Evolutionary conservation across 2,797 vertebrate genomes (phyloP).

Genomic region (Malurus splendens): DNA sequence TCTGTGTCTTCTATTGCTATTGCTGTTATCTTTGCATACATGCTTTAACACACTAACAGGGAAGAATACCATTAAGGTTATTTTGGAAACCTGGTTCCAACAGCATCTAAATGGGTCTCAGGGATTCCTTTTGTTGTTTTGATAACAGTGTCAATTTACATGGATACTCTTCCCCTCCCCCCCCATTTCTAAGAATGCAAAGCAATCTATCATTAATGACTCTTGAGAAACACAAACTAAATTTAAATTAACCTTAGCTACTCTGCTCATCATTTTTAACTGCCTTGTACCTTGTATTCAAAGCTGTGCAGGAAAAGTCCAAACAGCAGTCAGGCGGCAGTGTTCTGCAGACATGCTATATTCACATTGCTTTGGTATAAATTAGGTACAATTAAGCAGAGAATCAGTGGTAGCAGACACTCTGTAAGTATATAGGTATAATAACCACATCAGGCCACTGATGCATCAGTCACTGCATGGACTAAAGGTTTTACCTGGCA

Average conservation of each 20-base stretch:
- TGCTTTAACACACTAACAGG: not conserved
- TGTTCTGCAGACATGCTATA: not conserved
- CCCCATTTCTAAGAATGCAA: not conserved
- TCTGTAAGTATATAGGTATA: not conserved
- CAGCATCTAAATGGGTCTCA: not conserved
- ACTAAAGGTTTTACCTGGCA: not conserved
- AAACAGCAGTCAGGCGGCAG: not conserved
- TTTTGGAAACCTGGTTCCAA: slow-evolving; percentile 4
- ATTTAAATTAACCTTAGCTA: slow-evolving; percentile 1
- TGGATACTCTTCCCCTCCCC: not conserved
- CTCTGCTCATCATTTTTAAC: not conserved
- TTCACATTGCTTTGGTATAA: not conserved
- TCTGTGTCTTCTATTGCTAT: not conserved
- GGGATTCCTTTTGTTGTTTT: slow-evolving; percentile 33
- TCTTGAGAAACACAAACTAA: slow-evolving; percentile 4
- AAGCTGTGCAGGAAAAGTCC: not conserved
- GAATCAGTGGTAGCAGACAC: not conserved
- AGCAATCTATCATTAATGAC: not conserved
- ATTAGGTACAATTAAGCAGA: not conserved
- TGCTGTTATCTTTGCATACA: not conserved
- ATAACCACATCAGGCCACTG: not conserved
- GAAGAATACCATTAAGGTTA: not conserved
- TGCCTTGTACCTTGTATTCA: slow-evolving; percentile 14
- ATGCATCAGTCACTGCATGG: not conserved
- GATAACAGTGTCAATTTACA: slow-evolving; percentile 23